Evolutionary conservation across 2,113 vertebrate species (phyloP), one percentile per base, ranked within the genome.

Genomic region (Lathamus discolor): DNA sequence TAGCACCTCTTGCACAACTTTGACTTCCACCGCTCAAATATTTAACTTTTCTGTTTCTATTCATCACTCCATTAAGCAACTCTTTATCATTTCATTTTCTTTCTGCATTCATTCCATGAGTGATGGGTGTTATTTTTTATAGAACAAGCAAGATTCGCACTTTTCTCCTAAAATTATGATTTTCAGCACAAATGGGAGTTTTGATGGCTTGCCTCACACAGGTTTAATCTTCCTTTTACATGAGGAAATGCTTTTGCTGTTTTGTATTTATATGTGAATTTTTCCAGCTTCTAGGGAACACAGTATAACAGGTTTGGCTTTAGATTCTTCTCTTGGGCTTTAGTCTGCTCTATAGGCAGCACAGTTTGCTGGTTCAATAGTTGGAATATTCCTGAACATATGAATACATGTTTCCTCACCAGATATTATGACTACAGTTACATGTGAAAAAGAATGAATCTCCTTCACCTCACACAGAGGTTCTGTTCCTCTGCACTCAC

Each of bases 401-500:
- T 63, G 11, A 33, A 11, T 66, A 44, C 23, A 31, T 24, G 8
- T 73, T 57, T 86, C 11, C 20, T 76, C 12, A 67, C 13, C 5
- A 2, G 0, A 35, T 27, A 6, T 16, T 51, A 52, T 46, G 17
- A 48, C 11, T 19, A 59, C 43, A 41, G 16, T 59, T 72, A 43
- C 5, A 31, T 63, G 46, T 88, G 35, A 25, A 55, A 64, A 72
- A 86, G 4, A 7, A 61, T 51, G 4, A 82, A 35, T 43, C 1
- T 28, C 9, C 54, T 64, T 6, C 12, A 6, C 22, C 13, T 66
- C 0, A 0, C 28, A 33, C 13, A 51, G 5, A 5, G 4, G 5
- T 4, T 54, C 22, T 64, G 19, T 48, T 20, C 20, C 11, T 74
- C 49, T 66, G n/a, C 7, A 9, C 19, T n/a, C 0, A 1, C 37